Conservation (phyloP, 2,888 invertebrate species). For the Agrochola lota region DNA sequence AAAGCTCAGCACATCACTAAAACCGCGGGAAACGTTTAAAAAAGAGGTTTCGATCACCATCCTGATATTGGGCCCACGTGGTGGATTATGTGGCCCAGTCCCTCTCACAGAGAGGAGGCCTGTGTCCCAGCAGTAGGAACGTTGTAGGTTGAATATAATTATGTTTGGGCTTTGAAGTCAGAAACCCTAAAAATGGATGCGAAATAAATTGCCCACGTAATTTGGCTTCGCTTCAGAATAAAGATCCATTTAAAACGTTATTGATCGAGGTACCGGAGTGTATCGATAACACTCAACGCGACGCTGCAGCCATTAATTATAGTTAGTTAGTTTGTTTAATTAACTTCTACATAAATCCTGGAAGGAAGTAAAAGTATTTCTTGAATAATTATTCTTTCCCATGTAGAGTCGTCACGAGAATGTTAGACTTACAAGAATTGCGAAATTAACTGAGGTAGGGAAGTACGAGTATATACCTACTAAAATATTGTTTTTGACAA, state of each 20-base stretch:
- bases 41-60: neutral
- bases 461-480: too few species aligned
- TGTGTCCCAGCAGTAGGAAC: neutral
- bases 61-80: neutral
- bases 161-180: neutral
- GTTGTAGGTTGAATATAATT: neutral
- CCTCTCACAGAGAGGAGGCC: neutral
- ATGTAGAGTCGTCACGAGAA: neutral
- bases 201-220: neutral
- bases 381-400: neutral
- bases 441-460: neutral
- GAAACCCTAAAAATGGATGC: too few species aligned
- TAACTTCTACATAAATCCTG: neutral
- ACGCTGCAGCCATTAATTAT: neutral
- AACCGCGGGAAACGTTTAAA: neutral
- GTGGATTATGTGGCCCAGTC: neutral
- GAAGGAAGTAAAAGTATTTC: neutral
- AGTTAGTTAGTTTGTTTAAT: conserved; percentile 8
- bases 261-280: conserved; percentile 15
- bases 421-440: neutral
- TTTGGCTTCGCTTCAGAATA: neutral
- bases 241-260: neutral
- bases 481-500: neutral
- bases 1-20: neutral
- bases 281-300: neutral